These are phyloP conservation scores for Polymixis lichenea DNA, from an alignment of 2,888 invertebrate species.

Conservation along the genomic window DNA sequence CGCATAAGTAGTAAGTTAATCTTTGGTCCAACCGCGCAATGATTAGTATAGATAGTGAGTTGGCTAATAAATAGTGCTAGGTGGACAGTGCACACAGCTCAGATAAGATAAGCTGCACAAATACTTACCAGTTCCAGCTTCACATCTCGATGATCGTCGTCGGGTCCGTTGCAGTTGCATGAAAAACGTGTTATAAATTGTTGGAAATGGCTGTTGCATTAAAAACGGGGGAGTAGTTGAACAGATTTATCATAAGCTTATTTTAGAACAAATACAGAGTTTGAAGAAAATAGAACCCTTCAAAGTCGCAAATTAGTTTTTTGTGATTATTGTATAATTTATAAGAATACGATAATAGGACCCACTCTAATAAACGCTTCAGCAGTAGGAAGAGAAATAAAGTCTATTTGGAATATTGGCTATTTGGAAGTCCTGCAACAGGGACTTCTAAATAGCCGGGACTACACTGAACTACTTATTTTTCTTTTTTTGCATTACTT, in stretches of 20 bases:
- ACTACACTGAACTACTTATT: neutral
- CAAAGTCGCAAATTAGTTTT: neutral
- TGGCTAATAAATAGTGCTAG: neutral
- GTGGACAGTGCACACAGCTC: neutral
- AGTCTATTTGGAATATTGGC: no score
- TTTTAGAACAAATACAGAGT: no score
- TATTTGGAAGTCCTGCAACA: no score
- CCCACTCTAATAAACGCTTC: no score
- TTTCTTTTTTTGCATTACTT: neutral
- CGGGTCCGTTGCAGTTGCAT: neutral
- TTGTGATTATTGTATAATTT: neutral
- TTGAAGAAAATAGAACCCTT: neutral
- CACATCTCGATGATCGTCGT: constrained; percentile 94
- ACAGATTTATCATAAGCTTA: neutral
- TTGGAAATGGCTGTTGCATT: constrained; percentile 86
- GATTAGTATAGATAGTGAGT: constrained; percentile 10
- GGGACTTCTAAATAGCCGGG: neutral
- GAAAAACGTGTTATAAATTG: neutral
- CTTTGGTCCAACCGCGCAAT: neutral
- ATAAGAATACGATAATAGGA: no score
- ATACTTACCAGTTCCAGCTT: constrained; percentile 90
- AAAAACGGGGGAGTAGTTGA: constrained; percentile 77
- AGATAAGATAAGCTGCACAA: constrained; percentile 22
- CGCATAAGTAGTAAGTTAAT: neutral
- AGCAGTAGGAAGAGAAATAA: no score